Base-by-base conservation (phyloP, 1,140 invertebrate species). In the Rhynchophorus ferrugineus region DNA sequence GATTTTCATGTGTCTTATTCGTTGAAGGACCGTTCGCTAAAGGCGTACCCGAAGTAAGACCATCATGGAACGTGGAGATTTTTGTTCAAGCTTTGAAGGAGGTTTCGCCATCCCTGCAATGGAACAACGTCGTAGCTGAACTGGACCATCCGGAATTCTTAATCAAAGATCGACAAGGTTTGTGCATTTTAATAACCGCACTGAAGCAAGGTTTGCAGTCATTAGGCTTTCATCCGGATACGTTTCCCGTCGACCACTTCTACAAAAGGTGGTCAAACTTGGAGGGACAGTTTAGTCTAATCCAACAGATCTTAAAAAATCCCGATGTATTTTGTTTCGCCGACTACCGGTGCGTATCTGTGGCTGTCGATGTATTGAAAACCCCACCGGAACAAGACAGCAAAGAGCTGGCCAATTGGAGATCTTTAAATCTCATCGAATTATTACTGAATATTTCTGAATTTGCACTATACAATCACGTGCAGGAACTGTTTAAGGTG, bases 291-390 rank as follows among this genome's bases (percentile, higher is more conserved):
- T 80, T 96, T 59, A 92, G 89, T 56, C 77, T 95, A 22, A 78
- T 97, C 11, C 80, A 84, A 50, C 83, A 89, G 54, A 87, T 94
- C 54, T 68, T 98, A 1, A 90, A 91, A 65, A 84, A 91, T 73
- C 82, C 90, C 1, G 95, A 98, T 70, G 80, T 98, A 22, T 95
- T 98, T 69, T 93, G 88, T 65, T 91, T 98, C 68, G 85, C 88
- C 42, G 94, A 98, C 70, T 87, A 91, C 72, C 83, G 86, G 0
- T 91, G 85, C 69, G 85, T 85, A 60, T 79, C 87, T 5, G 89
- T 95, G 2, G 75, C 83, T 1, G 84, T 92, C 47, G 91, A 96
- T 60, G 80, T 91, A 50, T 69, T 98, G 7, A 98, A 98, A 73
- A 85, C 90, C 13, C 83, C 87, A 11, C 93, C 93, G 0, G 94